A percentile compares a stretch with the other conserved stretches of the same genome.
These are phyloP conservation scores for Amiota mariae DNA, from an alignment of 2,888 invertebrate genomes.

Conservation along the genomic window DNA sequence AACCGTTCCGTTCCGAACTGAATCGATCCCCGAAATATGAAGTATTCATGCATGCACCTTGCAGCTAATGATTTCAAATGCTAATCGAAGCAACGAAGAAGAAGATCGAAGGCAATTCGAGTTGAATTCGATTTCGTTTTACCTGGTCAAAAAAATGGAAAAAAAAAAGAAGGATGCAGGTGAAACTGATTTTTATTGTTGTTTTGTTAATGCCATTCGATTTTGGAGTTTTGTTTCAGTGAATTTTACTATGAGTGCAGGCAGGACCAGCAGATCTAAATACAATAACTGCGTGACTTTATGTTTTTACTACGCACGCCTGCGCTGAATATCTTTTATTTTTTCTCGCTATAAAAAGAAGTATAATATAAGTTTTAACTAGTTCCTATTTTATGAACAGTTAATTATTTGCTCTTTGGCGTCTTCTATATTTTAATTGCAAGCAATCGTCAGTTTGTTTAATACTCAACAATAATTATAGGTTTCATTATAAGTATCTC, in stretches of 20 bases:
- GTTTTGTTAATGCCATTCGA: slow-evolving; percentile 25
- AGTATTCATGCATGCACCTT: slow-evolving; percentile 72
- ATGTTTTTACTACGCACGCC: neutral
- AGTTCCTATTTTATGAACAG: too few species aligned
- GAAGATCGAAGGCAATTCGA: neutral
- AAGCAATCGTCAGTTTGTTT: slow-evolving; percentile 24
- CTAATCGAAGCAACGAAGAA: slow-evolving; percentile 58
- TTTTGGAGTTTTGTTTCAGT: slow-evolving; percentile 23
- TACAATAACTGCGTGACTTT: neutral
- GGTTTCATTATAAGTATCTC: neutral
- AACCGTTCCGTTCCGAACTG: neutral
- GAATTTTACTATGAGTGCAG: neutral
- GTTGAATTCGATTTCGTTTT: neutral
- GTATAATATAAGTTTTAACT: neutral
- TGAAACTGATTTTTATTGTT: slow-evolving; percentile 64
- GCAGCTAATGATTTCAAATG: slow-evolving; percentile 71
- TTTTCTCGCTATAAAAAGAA: neutral
- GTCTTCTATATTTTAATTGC: slow-evolving; percentile 4
- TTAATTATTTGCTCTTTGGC: too few species aligned
- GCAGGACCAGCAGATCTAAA: neutral
- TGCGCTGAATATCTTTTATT: neutral
- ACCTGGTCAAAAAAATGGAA: slow-evolving; percentile 38
- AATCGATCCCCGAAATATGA: slow-evolving; percentile 33
- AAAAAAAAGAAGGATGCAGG: slow-evolving; percentile 66
- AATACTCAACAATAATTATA: neutral